Conservation (phyloP, 2,797 vertebrate genomes). For the Notoglanidium macrostoma region DNA sequence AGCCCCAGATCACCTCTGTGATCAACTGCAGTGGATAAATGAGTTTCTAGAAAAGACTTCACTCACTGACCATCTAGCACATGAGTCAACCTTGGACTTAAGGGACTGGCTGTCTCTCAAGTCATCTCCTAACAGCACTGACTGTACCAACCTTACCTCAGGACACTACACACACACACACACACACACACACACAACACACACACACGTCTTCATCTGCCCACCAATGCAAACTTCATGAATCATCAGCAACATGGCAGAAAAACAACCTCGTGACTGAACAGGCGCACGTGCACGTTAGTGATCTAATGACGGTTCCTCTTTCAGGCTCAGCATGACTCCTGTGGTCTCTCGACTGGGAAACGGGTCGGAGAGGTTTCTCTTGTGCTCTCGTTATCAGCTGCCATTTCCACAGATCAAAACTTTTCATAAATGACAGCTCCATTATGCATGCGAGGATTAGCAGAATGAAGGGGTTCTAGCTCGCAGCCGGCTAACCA, state of each 20-base stretch:
- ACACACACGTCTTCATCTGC: slow-evolving; percentile 32
- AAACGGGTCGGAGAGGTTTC: neutral
- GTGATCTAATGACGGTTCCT: slow-evolving; percentile 39
- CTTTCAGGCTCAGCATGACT: slow-evolving; percentile 8
- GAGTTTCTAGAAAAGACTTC: neutral
- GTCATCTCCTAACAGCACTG: slow-evolving; percentile 33
- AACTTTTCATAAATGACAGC: neutral
- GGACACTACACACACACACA: slow-evolving; percentile 25
- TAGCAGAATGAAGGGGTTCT: slow-evolving; percentile 44
- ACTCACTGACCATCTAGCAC: slow-evolving; percentile 8
- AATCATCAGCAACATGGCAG: slow-evolving; percentile 49
- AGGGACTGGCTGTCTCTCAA: slow-evolving; percentile 23
- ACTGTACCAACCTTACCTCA: slow-evolving; percentile 31
- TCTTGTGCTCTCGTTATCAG: neutral
- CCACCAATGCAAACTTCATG: slow-evolving; percentile 31
- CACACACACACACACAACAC: slow-evolving; percentile 1
- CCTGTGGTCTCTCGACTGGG: neutral
- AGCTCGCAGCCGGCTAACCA: slow-evolving; percentile 36
- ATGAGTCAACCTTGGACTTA: slow-evolving; percentile 45
- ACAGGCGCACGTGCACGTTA: slow-evolving; percentile 27
- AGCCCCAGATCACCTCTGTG: slow-evolving; percentile 4
- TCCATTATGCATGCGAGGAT: slow-evolving; percentile 48
- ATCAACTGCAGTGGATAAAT: neutral
- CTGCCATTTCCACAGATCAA: slow-evolving; percentile 9
- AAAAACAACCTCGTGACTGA: slow-evolving; percentile 30